Evolutionary conservation across 2,113 vertebrate genomes (phyloP).

Genomic region (Muscicapa adusta): DNA sequence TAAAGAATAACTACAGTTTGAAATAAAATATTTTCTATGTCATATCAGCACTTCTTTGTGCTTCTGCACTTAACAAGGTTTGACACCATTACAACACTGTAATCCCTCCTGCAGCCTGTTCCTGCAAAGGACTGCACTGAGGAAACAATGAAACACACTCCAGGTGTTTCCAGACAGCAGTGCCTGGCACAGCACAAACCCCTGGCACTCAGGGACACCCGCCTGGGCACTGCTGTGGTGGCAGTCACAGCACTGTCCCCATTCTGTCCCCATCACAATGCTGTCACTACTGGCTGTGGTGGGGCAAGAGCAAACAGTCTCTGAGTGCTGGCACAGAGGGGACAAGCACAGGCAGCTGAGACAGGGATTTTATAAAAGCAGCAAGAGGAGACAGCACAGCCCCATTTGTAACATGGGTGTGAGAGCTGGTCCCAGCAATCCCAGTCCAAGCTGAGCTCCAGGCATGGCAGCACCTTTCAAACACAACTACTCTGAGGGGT

Average conservation of each 20-base stretch:
- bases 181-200: not conserved
- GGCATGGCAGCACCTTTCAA: not conserved
- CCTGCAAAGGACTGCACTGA: not conserved
- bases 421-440: not conserved
- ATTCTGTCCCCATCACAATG: rapidly evolving
- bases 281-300: rapidly evolving
- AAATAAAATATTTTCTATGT: not conserved
- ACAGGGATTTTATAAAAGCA: not conserved
- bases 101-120: conserved; percentile 38
- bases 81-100: not conserved
- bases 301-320: not conserved
- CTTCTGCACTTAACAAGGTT: not conserved
- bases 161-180: not conserved
- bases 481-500: not conserved
- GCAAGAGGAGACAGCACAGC: not conserved
- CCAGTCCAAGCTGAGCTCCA: not conserved
- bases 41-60: not conserved
- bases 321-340: not conserved
- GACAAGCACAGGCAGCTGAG: not conserved
- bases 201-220: rapidly evolving
- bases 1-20: not conserved
- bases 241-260: not conserved
- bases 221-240: rapidly evolving
- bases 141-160: not conserved
- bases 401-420: rapidly evolving